These are phyloP conservation scores for Dendrolimus houi DNA, from an alignment of 2,888 invertebrate genomes.

Conservation along the genomic window DNA sequence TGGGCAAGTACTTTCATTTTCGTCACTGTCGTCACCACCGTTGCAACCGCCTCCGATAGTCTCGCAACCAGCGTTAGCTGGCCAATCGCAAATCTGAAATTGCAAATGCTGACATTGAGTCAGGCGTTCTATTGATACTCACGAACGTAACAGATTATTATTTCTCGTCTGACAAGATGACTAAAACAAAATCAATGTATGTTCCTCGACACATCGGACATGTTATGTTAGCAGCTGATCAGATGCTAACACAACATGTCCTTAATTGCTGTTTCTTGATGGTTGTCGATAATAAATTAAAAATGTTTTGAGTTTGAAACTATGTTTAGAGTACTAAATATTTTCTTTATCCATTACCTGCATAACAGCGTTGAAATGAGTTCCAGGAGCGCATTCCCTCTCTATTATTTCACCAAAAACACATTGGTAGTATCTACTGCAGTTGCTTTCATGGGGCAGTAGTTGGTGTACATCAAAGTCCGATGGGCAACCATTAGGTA, in stretches of 20 bases:
- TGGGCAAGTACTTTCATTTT: constrained; percentile 1
- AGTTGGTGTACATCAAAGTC: constrained; percentile 25
- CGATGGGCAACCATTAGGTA: constrained; percentile 35
- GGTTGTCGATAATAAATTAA: no score
- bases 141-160: no score
- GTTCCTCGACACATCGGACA: no score
- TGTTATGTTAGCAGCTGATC: no score
- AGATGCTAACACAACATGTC: no score
- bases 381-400: constrained; percentile 24
- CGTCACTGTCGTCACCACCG: constrained; percentile 1
- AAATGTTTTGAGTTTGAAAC: no score
- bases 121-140: no score
- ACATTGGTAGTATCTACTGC: constrained; percentile 40
- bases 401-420: constrained; percentile 26
- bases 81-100: constrained; percentile 27
- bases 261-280: no score
- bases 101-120: no score
- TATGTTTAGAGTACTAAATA: no score
- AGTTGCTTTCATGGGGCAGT: constrained; percentile 35
- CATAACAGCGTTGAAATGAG: constrained; percentile 31
- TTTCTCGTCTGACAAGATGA: no score
- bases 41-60: constrained; percentile 3
- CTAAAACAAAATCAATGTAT: no score
- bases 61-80: constrained; percentile 18
- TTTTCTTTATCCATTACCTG: constrained; percentile 23